Evolutionary conservation across 2,797 vertebrate species (phyloP).

Genomic region (Dendrocincla tyrannina): DNA sequence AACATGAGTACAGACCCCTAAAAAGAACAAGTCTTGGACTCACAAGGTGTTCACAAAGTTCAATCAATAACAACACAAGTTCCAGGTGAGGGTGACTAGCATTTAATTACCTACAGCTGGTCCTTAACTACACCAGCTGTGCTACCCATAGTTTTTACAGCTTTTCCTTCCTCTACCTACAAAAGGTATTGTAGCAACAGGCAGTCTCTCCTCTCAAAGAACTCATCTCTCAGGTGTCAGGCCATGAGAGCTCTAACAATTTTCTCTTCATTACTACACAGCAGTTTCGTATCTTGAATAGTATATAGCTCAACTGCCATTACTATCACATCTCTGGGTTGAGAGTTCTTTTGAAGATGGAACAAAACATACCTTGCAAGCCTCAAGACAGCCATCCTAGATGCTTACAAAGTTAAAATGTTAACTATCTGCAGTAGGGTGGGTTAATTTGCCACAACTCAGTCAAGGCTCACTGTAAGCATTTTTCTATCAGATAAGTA

Average conservation of each 20-base stretch:
- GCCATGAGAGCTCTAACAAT: not conserved
- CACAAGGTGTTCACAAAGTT: not conserved
- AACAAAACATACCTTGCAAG: not conserved
- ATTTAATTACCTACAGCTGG: not conserved
- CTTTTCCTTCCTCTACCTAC: not conserved
- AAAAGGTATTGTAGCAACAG: not conserved
- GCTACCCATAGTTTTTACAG: not conserved
- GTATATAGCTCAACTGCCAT: not conserved
- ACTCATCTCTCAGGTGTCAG: not conserved
- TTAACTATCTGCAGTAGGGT: not conserved
- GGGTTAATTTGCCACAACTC: not conserved
- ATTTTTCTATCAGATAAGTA: not conserved
- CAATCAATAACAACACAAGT: not conserved
- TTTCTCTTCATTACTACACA: not conserved
- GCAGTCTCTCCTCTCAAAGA: not conserved
- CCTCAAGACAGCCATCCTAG: not conserved
- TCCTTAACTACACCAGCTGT: not conserved
- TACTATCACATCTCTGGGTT: not conserved
- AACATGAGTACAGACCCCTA: accelerated
- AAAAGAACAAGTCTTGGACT: not conserved
- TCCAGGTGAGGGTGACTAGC: not conserved
- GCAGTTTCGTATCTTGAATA: not conserved
- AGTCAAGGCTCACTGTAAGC: not conserved
- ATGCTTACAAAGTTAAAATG: not conserved
- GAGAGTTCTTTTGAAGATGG: not conserved